Evolutionary conservation across 2,113 vertebrate genomes (phyloP), one percentile per base, ranked within the genome.

Genomic region (Andinoacara biseriatus): DNA sequence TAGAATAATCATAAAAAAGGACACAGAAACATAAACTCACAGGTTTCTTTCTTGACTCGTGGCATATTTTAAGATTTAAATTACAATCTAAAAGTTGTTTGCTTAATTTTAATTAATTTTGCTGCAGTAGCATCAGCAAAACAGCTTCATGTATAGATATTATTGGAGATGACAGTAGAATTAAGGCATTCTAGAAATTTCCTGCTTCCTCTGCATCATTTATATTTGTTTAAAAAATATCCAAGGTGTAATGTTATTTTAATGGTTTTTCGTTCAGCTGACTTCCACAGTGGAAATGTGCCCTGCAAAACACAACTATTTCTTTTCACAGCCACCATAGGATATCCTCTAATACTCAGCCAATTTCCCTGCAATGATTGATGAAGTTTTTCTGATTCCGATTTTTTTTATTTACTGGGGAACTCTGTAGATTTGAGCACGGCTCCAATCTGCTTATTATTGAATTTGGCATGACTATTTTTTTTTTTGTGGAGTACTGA

Each of bases 231-330:
- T 85, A 85, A 72, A 52, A 85, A 85, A 85, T 85, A 85, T 82
- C 80, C 46, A 78, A 88, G 83, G 49, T 83, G 67, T 77, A 82
- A 58, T 43, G 69, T 79, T 87, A 40, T 86, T 92, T 86, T 91
- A 91, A 94, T 91, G 78, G 81, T 84, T 81, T 78, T 85, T 82
- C 43, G 84, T 91, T 94, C 93, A 94, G 95, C 93, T 93, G 78
- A 92, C 93, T 94, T 95, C 94, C 94, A 85, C 92, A 85, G 80
- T 80, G 31, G 86, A 81, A 87, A 72, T 91, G 85, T 1, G 14
- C 78, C 67, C 82, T 80, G 56, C 90, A 88, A 86, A 76, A 78
- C 86, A 78, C 87, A 90, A 89, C 65, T 74, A 84, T 89, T 90
- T 91, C 86, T 85, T 91, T 93, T 83, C 84, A 60, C 85, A 83